Percentiles rank a stretch among this genome's conserved stretches.
These are phyloP conservation scores for Pseudococcus jackbeardsleyi DNA, from an alignment of 2,888 invertebrate genomes.

Conservation along the genomic window DNA sequence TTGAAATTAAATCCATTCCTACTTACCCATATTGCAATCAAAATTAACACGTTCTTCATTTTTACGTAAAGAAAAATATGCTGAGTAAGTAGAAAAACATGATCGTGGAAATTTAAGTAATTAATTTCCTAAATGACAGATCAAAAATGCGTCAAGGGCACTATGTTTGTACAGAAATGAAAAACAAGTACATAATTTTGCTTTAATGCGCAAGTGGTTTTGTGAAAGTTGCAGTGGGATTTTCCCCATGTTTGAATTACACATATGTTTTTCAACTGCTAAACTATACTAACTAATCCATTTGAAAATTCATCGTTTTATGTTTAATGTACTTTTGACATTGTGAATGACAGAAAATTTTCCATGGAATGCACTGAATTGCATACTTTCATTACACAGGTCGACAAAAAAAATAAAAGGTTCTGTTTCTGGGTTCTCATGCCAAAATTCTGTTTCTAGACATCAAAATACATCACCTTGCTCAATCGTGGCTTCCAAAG, in stretches of 20 bases:
- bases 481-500: no score
- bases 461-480: no score
- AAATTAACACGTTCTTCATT: neutral
- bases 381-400: no score
- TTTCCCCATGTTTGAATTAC: neutral
- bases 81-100: neutral
- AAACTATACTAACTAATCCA: neutral
- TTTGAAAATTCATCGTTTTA: neutral
- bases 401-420: no score
- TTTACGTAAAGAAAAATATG: neutral
- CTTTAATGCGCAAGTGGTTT: no score
- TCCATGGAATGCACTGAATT: neutral
- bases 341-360: neutral
- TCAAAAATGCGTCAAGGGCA: neutral
- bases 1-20: neutral
- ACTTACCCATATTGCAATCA: conserved; percentile 11
- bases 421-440: no score
- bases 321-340: neutral
- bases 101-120: neutral
- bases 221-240: neutral
- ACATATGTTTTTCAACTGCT: neutral
- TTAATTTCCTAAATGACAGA: neutral
- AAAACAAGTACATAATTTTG: neutral
- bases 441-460: no score
- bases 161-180: neutral